Percentiles rank a stretch among this genome's conserved stretches.
Conservation (phyloP, 2,113 vertebrate genomes). For the Turnix velox region DNA sequence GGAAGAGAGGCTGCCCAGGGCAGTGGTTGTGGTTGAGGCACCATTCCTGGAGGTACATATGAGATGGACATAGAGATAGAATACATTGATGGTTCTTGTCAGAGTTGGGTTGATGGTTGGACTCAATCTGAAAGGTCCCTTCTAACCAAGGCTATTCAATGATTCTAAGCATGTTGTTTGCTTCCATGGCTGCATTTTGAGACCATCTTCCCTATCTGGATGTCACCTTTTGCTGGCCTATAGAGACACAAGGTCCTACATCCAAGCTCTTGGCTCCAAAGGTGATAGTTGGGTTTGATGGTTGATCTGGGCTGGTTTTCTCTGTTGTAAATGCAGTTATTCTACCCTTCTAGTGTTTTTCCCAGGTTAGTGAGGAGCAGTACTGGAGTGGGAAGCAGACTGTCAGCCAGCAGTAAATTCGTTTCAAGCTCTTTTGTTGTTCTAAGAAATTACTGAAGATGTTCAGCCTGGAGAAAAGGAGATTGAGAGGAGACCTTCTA, state of each 20-base stretch:
- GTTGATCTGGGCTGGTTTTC: background rate
- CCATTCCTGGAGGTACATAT: no score
- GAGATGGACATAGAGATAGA: no score
- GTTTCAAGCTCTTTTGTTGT: constrained; percentile 21
- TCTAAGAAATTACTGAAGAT: constrained; percentile 9
- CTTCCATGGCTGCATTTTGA: no score
- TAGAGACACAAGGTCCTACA: background rate
- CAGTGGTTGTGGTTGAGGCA: no score
- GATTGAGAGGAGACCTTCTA: no score
- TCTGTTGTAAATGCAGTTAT: background rate
- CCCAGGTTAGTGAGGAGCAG: background rate
- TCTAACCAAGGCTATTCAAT: no score
- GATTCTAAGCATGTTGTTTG: no score
- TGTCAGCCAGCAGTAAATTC: constrained; percentile 9
- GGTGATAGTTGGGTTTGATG: background rate
- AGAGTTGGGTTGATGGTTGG: no score
- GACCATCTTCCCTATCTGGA: background rate
- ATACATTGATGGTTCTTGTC: no score
- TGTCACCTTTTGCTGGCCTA: background rate
- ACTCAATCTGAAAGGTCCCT: no score
- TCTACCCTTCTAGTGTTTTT: background rate
- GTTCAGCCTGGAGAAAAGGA: no score
- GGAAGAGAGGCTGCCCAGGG: no score
- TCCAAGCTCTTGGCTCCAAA: background rate
- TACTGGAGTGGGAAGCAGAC: background rate